Base-by-base conservation (phyloP, 2,113 vertebrate species). In the Sitta europaea region DNA sequence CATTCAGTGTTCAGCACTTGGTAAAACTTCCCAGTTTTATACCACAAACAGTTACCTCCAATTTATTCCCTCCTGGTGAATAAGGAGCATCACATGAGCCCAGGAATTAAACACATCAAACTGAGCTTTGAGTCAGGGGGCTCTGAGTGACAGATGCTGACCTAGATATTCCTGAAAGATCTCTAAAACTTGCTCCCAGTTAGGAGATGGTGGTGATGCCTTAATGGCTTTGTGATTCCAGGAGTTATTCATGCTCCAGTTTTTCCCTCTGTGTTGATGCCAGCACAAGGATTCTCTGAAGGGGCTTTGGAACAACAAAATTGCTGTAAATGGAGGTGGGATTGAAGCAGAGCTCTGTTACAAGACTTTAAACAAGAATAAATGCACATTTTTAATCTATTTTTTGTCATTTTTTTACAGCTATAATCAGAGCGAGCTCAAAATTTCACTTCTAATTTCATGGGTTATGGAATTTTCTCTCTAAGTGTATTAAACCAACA, bases 171-270 rank as follows among this genome's bases (percentile, higher is more conserved):
- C 45, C 90, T 82, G 84, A 88, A 96, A 92, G 96, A 86, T 94
- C 95, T 79, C 78, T 68, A 0, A 92, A 95, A 96, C 78, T 97
- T 94, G 78, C 94, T 97, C 50, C 74, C 67, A 91, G 94, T 93
- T 62, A 94, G 94, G 68, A 91, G 89, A 76, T 40, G 50, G 62
- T 91, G 77, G 57, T 63, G 78, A 82, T 73, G 94, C 93, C 90
- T 96, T 97, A 96, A 97, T 96, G 90, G 93, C 90, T 96, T 88
- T 96, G 92, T 92, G 93, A 92, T 90, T 93, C 93, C 45, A 65
- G 86, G 81, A 96, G 93, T 97, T 97, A 97, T 92, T 97, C 92
- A 97, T 96, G 96, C 96, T 96, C 96, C 96, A 97, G 58, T 97
- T 97, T 97, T 94, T 87, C 20, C 79, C 87, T 96, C 77, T 78